Percentiles rank a stretch among this genome's conserved stretches.
These are phyloP conservation scores for Eumacrocentrus americanus DNA, from an alignment of 2,888 invertebrate genomes.

Conservation along the genomic window DNA sequence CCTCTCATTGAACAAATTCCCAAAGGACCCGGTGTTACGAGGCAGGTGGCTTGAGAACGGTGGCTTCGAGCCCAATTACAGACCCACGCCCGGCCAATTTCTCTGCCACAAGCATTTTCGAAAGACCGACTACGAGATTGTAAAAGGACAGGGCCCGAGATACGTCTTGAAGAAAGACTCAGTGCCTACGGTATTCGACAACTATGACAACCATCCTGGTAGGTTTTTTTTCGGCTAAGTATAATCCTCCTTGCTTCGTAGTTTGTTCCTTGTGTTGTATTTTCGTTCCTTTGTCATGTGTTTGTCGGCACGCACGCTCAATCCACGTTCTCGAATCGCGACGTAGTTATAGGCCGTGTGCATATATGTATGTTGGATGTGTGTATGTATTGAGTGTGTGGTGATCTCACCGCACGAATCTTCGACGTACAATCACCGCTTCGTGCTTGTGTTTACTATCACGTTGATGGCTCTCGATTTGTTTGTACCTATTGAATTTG, in stretches of 20 bases:
- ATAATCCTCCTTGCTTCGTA: no score
- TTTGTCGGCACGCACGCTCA: conserved; percentile 13
- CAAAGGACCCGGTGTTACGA: conserved; percentile 68
- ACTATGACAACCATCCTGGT: conserved; percentile 56
- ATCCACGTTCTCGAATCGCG: not conserved
- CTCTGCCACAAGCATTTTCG: conserved; percentile 80
- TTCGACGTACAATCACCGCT: conserved; percentile 4
- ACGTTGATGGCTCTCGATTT: not conserved
- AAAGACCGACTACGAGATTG: conserved; percentile 74
- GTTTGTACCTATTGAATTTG: no score
- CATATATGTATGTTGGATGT: not conserved
- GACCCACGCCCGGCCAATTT: conserved; percentile 67
- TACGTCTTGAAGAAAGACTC: conserved; percentile 75
- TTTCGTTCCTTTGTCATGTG: conserved; percentile 4
- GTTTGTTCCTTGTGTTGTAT: not conserved
- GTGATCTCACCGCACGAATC: conserved; percentile 13
- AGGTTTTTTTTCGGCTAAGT: no score
- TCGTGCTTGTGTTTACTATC: not conserved
- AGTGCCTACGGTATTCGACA: conserved; percentile 74
- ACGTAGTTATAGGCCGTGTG: not conserved
- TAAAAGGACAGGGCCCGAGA: conserved; percentile 73
- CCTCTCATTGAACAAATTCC: conserved; percentile 78
- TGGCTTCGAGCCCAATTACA: conserved; percentile 64
- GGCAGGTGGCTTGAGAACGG: conserved; percentile 73
- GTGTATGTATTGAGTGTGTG: not conserved